These are phyloP conservation scores for Spodoptera exigua DNA, from an alignment of 2,888 invertebrate species.

Conservation along the genomic window DNA sequence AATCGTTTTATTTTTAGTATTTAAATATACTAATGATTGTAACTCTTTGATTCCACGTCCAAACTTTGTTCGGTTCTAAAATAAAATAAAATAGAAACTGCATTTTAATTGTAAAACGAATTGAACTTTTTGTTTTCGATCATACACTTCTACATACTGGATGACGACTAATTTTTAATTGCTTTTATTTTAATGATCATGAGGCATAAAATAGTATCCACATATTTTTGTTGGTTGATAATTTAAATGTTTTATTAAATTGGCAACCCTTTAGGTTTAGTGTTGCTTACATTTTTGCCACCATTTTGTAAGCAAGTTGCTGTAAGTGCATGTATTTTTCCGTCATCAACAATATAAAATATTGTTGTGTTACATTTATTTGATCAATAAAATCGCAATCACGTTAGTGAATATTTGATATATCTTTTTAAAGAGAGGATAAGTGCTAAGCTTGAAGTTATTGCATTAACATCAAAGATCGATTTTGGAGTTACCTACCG, in stretches of 20 bases:
- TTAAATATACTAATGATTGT: too few species aligned
- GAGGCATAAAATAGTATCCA: too few species aligned
- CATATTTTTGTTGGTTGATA: too few species aligned
- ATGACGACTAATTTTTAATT: too few species aligned
- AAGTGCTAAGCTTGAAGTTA: slow-evolving; percentile 4
- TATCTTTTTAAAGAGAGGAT: slow-evolving; percentile 8
- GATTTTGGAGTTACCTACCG: slow-evolving; percentile 32
- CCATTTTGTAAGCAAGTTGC: slow-evolving; percentile 52
- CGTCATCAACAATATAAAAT: neutral
- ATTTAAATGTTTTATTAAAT: neutral
- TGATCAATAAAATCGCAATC: slow-evolving; percentile 8
- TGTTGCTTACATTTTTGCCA: slow-evolving; percentile 12
- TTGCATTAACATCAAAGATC: neutral
- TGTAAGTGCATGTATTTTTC: slow-evolving; percentile 1
- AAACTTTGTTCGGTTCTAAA: too few species aligned
- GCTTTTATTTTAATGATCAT: too few species aligned
- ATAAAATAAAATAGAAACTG: too few species aligned
- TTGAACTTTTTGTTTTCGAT: too few species aligned
- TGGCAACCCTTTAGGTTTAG: slow-evolving; percentile 14
- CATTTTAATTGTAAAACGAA: too few species aligned
- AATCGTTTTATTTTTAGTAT: too few species aligned
- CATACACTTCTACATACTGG: too few species aligned
- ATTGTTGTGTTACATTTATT: slow-evolving; percentile 5
- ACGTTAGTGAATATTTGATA: slow-evolving; percentile 4
- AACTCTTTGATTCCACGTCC: too few species aligned